These are phyloP conservation scores for Altica lythri DNA, from an alignment of 2,888 invertebrate species.

Conservation along the genomic window DNA sequence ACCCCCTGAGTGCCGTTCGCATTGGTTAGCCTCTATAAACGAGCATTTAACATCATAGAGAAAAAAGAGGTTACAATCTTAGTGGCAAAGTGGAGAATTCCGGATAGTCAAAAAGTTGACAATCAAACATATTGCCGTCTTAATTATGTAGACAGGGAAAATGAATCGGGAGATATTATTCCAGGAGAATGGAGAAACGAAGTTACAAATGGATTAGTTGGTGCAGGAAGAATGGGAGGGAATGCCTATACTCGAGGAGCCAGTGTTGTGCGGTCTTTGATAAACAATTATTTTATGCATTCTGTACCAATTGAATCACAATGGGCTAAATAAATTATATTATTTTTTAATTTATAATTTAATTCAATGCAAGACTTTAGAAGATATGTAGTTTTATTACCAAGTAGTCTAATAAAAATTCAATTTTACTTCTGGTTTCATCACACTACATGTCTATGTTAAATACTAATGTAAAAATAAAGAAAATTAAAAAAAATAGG, in stretches of 20 bases:
- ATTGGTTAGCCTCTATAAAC: no score
- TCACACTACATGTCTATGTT: no score
- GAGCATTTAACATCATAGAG: no score
- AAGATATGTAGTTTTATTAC: no score
- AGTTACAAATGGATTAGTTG: conserved; percentile 6
- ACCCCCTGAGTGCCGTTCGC: no score
- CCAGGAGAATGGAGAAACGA: conserved; percentile 19
- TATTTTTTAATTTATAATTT: no score
- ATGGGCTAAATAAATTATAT: not conserved
- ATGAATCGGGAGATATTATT: conserved; percentile 15
- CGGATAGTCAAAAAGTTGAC: no score
- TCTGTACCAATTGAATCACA: not conserved
- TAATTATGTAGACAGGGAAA: conserved; percentile 18
- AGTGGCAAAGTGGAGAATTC: no score
- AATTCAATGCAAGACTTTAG: not conserved
- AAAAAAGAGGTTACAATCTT: no score
- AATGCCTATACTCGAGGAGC: conserved; percentile 21
- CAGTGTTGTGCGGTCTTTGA: conserved; percentile 8
- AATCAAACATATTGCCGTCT: conserved; percentile 14
- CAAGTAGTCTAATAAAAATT: no score
- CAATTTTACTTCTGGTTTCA: no score
- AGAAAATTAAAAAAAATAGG: not conserved
- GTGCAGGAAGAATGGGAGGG: conserved; percentile 10
- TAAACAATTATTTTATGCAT: not conserved
- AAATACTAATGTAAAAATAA: not conserved